Percentiles rank a stretch among this genome's conserved stretches.
Evolutionary conservation across 2,888 invertebrate species (phyloP).

Genomic region (Amiota communis): DNA sequence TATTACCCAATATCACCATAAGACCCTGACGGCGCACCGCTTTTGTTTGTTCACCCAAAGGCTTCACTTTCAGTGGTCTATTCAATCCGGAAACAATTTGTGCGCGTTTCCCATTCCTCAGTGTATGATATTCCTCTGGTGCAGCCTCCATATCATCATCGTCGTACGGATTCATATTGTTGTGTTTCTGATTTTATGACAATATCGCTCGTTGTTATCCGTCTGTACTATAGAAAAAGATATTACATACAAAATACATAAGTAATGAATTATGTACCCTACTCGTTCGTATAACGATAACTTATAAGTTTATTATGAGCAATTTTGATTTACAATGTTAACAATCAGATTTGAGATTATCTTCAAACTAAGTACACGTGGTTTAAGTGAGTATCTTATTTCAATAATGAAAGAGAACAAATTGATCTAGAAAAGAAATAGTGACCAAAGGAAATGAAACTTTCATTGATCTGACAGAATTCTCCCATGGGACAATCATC

Average conservation of each 20-base stretch:
- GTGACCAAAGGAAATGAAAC: no score
- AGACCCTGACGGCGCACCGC: slow-evolving; percentile 68
- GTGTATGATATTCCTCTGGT: slow-evolving; percentile 37
- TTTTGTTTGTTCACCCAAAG: slow-evolving; percentile 66
- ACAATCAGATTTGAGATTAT: no score
- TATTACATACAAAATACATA: background rate
- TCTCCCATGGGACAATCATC: no score
- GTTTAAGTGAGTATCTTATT: background rate
- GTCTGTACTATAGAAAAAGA: background rate
- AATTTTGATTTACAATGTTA: slow-evolving; percentile 1
- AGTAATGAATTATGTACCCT: background rate
- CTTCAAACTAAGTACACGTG: background rate
- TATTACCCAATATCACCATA: slow-evolving; percentile 70
- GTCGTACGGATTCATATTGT: background rate
- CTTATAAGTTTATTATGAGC: background rate
- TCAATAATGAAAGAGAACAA: background rate
- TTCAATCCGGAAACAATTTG: slow-evolving; percentile 56
- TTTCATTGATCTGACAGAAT: no score
- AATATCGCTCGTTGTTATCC: background rate
- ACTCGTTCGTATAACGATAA: background rate
- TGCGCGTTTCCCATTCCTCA: slow-evolving; percentile 40
- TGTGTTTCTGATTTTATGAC: slow-evolving; percentile 7
- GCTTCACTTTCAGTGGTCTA: slow-evolving; percentile 48
- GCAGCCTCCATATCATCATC: slow-evolving; percentile 22
- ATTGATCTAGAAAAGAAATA: no score